These are phyloP conservation scores for Philotrypesis tridentata DNA, from an alignment of 1,140 invertebrate genomes.

Conservation along the genomic window DNA sequence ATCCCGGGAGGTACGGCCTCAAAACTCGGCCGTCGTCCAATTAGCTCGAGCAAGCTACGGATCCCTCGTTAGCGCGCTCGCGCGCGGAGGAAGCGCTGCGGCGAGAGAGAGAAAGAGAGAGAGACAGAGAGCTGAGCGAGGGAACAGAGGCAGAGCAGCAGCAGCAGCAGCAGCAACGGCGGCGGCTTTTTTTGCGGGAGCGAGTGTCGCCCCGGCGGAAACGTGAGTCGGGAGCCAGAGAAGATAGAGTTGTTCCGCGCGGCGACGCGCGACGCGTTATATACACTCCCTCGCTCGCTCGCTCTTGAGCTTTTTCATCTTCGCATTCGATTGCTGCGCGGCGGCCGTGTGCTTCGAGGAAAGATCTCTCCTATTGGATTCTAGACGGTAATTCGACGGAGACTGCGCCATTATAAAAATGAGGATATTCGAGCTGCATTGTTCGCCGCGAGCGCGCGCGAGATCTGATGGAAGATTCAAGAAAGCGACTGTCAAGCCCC, in stretches of 20 bases:
- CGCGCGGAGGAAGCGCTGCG: background rate
- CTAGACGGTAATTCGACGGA: background rate
- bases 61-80: conserved; percentile 28
- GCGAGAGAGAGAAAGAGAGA: background rate
- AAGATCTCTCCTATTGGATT: background rate
- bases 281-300: background rate
- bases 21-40: conserved; percentile 7
- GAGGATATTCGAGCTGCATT: background rate
- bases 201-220: background rate
- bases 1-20: conserved; percentile 14
- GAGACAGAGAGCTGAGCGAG: too few species aligned
- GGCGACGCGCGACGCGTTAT: background rate
- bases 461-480: background rate
- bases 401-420: background rate
- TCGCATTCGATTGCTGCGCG: background rate
- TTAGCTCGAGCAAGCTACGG: conserved; percentile 10
- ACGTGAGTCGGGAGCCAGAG: conserved; percentile 28
- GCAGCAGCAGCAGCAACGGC: too few species aligned
- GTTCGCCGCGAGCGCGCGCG: background rate
- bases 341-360: background rate
- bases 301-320: background rate
- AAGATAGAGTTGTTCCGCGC: conserved; percentile 37
- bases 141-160: too few species aligned
- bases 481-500: conserved; percentile 25
- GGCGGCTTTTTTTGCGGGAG: background rate